Evolutionary conservation across 2,888 invertebrate genomes (phyloP).

Genomic region (Drosophila algonquin): DNA sequence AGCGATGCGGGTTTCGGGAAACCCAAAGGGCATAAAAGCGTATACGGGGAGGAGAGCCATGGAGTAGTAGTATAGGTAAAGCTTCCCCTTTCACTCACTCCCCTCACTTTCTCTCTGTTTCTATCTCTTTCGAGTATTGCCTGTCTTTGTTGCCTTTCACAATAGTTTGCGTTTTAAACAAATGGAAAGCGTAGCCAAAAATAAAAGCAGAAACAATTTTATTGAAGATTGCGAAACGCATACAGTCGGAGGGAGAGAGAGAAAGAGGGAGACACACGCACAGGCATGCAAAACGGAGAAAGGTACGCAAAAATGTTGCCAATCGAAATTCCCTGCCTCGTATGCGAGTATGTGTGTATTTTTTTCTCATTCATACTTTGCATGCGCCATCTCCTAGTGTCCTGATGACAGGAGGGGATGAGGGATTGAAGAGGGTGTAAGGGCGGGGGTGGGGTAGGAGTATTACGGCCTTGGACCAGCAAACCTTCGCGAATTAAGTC

Average conservation of each 20-base stretch:
- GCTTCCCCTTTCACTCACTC: not conserved
- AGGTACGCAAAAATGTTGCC: slow-evolving; percentile 77
- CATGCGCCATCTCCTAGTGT: slow-evolving; percentile 6
- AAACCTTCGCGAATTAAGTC: slow-evolving; percentile 69
- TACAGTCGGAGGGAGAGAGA: slow-evolving; percentile 4
- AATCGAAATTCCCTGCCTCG: slow-evolving; percentile 68
- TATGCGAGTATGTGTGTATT: slow-evolving; percentile 6
- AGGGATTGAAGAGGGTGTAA: not conserved
- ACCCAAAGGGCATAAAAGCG: slow-evolving; percentile 53
- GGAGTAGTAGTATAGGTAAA: slow-evolving; percentile 24
- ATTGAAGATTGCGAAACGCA: slow-evolving; percentile 75
- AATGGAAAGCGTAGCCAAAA: slow-evolving; percentile 73
- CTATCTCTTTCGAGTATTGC: not conserved
- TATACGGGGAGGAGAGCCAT: slow-evolving; percentile 20
- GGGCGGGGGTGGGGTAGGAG: not conserved
- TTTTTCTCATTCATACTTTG: slow-evolving; percentile 7
- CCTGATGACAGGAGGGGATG: not conserved
- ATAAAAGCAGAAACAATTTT: slow-evolving; percentile 72
- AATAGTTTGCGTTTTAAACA: slow-evolving; percentile 80
- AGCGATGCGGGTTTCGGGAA: slow-evolving; percentile 26
- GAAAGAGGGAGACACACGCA: slow-evolving; percentile 1
- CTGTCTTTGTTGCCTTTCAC: slow-evolving; percentile 51
- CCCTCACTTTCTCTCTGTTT: slow-evolving; percentile 6
- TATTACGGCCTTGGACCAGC: slow-evolving; percentile 7
- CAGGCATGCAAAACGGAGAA: slow-evolving; percentile 43